These are phyloP conservation scores for Tachystola acroxantha DNA, from an alignment of 2,888 invertebrate species.

Conservation along the genomic window DNA sequence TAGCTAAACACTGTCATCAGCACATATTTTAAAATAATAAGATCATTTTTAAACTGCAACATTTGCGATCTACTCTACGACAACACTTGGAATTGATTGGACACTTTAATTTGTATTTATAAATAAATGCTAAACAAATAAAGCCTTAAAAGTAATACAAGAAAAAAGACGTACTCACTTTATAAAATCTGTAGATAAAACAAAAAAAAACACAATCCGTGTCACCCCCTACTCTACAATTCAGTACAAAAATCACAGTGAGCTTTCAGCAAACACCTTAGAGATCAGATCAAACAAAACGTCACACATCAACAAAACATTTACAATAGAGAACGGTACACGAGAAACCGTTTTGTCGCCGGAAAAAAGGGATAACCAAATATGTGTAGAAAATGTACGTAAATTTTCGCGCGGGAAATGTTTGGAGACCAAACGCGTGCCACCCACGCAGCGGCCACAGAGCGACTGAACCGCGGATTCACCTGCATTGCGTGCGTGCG, in stretches of 20 bases:
- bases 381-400: conserved; percentile 28
- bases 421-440: conserved; percentile 33
- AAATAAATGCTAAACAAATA: no score
- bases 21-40: no score
- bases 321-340: conserved; percentile 15
- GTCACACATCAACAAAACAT: conserved; percentile 47
- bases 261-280: conserved; percentile 33
- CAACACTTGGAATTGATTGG: no score
- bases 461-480: conserved; percentile 54
- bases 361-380: conserved; percentile 14
- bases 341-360: conserved; percentile 16
- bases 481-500: conserved; percentile 76
- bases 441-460: conserved; percentile 46
- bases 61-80: no score
- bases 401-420: conserved; percentile 74
- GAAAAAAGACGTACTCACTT: conserved; percentile 24
- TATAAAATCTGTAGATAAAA: conserved; percentile 16
- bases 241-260: conserved; percentile 36
- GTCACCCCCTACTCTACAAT: conserved; percentile 17
- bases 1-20: no score
- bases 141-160: neutral
- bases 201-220: conserved; percentile 20
- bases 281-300: conserved; percentile 38
- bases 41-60: no score
- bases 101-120: no score